Conservation (phyloP, 2,888 invertebrate genomes). For the Ophioninae sp. region DNA sequence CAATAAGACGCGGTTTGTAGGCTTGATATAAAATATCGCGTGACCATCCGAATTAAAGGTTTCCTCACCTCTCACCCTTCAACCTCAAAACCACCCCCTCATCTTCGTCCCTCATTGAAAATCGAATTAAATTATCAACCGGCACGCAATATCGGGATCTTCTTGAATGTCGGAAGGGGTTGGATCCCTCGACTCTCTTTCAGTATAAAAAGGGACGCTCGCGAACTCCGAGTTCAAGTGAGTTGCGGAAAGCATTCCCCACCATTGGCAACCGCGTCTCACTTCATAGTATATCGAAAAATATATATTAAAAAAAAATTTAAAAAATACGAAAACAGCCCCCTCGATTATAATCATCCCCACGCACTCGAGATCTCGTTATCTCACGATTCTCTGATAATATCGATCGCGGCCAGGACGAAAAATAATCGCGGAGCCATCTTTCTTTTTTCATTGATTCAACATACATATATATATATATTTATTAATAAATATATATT, state of each 20-base stretch:
- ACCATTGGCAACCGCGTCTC: constrained; percentile 77
- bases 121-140: constrained; percentile 80
- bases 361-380: constrained; percentile 42
- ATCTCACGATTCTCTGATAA: background rate
- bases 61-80: constrained; percentile 66
- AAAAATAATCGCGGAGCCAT: background rate
- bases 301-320: constrained; percentile 22
- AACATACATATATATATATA: background rate
- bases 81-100: background rate
- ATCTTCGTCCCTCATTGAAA: constrained; percentile 57
- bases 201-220: constrained; percentile 75
- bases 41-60: constrained; percentile 79
- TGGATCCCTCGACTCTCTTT: background rate
- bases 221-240: constrained; percentile 73
- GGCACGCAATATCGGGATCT: constrained; percentile 76
- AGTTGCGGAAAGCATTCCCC: constrained; percentile 78
- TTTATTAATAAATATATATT: background rate
- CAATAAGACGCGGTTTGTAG: constrained; percentile 54
- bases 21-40: constrained; percentile 74
- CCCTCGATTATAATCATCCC: background rate
- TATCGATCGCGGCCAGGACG: background rate
- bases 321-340: no score
- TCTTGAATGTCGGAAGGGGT: constrained; percentile 51
- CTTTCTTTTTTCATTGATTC: constrained; percentile 6
- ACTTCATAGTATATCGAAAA: constrained; percentile 73